Base-by-base conservation (phyloP, 2,113 vertebrate species). In the Erythrocercus mccallii region DNA sequence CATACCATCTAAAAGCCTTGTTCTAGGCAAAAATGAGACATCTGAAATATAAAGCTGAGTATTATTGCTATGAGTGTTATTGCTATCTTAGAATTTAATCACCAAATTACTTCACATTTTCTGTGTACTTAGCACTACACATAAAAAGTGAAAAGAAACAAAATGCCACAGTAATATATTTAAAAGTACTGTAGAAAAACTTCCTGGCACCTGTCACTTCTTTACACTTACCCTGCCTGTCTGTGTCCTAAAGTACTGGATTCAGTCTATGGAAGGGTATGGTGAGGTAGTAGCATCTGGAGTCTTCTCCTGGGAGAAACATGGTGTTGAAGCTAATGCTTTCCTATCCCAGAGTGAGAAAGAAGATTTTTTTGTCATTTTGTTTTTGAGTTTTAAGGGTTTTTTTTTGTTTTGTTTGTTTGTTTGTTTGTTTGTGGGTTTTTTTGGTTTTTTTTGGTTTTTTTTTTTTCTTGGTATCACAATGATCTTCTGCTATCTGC, bases 401-500 rank as follows among this genome's bases (percentile, higher is more conserved):
- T 6, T 30, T 28, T 17, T 28, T 30, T 28, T 15, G 2, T 10
- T 12, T 18, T 7, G 16, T 37, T 30, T 13, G 25, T 37, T 64
- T 15, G n/a, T n/a, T n/a, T n/a, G n/a, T n/a, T n/a, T n/a, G n/a
- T n/a, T n/a, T n/a, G n/a, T n/a, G n/a, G 13, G 4, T 7, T 5
- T 13, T 22, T 14, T 12, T 9, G 20, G 27, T 15, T 6, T 30
- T 28, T 17, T 28, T 30, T 28, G 27, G 2, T 10, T 12, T 18
- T 7, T 20, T 37, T 30, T 13, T 31, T 37, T 64, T 15, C 1
- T 71, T 51, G 10, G 4, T 45, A 23, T 22, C 8, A 37, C 14
- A 1, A 0, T 11, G 7, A 47, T 62, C 30, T 51, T 77, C 65
- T 74, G 11, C 0, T 0, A 10, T 56, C 13, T 42, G 11, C 24